Base-by-base conservation (phyloP, 2,797 vertebrate species). In the Dipus sagitta region DNA sequence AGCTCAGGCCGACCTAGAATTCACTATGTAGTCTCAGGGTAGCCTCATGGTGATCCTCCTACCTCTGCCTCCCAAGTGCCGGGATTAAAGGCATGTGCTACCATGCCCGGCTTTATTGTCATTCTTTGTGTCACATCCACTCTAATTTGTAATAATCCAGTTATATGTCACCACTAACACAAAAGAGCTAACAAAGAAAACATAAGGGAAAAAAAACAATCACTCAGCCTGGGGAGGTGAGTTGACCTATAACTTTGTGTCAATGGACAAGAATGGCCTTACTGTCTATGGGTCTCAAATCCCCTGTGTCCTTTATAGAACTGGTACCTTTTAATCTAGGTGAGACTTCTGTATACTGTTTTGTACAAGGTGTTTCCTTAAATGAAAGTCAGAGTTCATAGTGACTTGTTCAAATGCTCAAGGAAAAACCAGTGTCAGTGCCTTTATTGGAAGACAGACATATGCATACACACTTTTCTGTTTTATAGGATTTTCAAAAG, bases 101-200 rank as follows among this genome's bases (percentile, higher is more conserved):
- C 38, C 38, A 38, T 6, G 38, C 38, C 38, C 38, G 6, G 38
- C 38, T 38, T 91, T 38, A 32, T 47, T 52, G 11, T 52, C 81
- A 32, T 10, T n/a, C 54, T 10, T 6, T 32, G 3, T 24, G 58
- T 38, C 38, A 47, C 13, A 54, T 47, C 20, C 23, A 64, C 5
- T 89, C 23, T 90, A 64, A 28, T 58, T 82, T n/a, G 54, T 0
- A 75, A 82, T 24, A 81, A 88, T 75, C 76, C 81, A 90, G 54
- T 30, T 65, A 17, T 26, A 28, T 64, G n/a, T 79, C 58, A 74
- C 54, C 15, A 85, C 65, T 0, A 21, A 76, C 47, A 65, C 23
- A 88, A 85, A 85, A 42, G 8, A 80, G 58, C 30, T 6, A 52
- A 65, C 1, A 47, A 54, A 72, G 2, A 11, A 52, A 24, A 58